phyloP scores from a whole-genome alignment of 2,888 invertebrate species.

The Tiliacea citrago region DNA sequence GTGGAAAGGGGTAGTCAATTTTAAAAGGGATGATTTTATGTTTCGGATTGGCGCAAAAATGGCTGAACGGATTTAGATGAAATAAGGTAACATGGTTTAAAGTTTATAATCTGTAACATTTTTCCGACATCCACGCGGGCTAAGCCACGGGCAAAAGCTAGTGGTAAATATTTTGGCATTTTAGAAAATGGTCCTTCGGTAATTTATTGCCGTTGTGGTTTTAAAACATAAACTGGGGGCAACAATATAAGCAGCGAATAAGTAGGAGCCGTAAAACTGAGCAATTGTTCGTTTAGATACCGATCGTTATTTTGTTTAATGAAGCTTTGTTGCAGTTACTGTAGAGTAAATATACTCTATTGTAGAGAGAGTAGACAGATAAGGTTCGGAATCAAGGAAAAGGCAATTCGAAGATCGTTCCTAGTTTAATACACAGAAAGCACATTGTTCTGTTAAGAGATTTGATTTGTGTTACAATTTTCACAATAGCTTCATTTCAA shows the following conservation, averaged over 20 bases:
- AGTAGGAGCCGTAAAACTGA: conserved; percentile 64
- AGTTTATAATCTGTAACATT: too few species aligned
- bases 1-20: too few species aligned
- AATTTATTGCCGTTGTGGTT: not conserved
- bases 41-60: too few species aligned
- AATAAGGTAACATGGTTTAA: too few species aligned
- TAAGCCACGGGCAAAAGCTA: too few species aligned
- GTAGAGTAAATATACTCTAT: not conserved
- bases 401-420: not conserved
- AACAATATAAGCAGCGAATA: conserved; percentile 71
- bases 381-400: not conserved
- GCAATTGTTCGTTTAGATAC: conserved; percentile 55
- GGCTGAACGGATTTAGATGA: too few species aligned
- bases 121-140: too few species aligned
- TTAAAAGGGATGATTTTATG: too few species aligned
- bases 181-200: conserved; percentile 13
- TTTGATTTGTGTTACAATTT: too few species aligned
- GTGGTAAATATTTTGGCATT: too few species aligned
- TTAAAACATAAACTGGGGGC: conserved; percentile 64
- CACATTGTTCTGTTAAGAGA: not conserved
- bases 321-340: conserved; percentile 43
- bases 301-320: conserved; percentile 42
- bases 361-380: not conserved
- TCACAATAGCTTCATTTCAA: not conserved
- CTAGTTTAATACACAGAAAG: not conserved